A percentile compares a stretch with the other conserved stretches of the same genome.
Conservation (phyloP, 2,113 vertebrate species). For the Synodontis membranacea region DNA sequence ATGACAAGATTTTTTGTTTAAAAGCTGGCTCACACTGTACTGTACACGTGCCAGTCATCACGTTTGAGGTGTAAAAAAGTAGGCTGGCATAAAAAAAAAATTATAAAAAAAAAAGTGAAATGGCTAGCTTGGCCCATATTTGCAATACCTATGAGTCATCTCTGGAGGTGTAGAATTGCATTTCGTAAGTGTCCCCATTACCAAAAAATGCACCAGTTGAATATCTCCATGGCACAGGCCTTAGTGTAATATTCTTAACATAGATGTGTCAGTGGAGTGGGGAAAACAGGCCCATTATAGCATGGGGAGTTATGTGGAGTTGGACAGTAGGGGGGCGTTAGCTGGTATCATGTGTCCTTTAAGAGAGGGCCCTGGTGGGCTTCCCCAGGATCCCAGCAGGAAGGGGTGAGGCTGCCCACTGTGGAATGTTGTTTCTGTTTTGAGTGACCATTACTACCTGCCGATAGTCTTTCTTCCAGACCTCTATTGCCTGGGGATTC, state of each 20-base stretch:
- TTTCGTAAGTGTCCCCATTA: not conserved
- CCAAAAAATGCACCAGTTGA: not conserved
- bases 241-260: not conserved
- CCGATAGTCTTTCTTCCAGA: slow-evolving; percentile 70
- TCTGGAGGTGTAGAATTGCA: not conserved
- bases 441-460: slow-evolving; percentile 81
- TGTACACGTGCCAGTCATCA: not conserved
- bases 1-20: slow-evolving; percentile 37
- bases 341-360: slow-evolving; percentile 53
- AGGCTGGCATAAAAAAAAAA: not conserved
- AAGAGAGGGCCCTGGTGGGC: slow-evolving; percentile 55
- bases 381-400: slow-evolving; percentile 59
- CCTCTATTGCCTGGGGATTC: slow-evolving; percentile 81
- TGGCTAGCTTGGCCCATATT: not conserved
- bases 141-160: not conserved
- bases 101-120: not conserved
- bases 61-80: not conserved
- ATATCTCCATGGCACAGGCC: not conserved
- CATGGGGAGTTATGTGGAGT: slow-evolving; percentile 17
- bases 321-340: slow-evolving; percentile 39
- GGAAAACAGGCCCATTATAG: slow-evolving; percentile 29
- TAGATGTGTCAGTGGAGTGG: slow-evolving; percentile 12
- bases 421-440: slow-evolving; percentile 78
- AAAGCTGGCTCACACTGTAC: slow-evolving; percentile 18
- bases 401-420: slow-evolving; percentile 62